A percentile compares a stretch with the other conserved stretches of the same genome.
phyloP scores from a whole-genome alignment of 2,113 vertebrate species.

The Brachionichthys hirsutus region DNA sequence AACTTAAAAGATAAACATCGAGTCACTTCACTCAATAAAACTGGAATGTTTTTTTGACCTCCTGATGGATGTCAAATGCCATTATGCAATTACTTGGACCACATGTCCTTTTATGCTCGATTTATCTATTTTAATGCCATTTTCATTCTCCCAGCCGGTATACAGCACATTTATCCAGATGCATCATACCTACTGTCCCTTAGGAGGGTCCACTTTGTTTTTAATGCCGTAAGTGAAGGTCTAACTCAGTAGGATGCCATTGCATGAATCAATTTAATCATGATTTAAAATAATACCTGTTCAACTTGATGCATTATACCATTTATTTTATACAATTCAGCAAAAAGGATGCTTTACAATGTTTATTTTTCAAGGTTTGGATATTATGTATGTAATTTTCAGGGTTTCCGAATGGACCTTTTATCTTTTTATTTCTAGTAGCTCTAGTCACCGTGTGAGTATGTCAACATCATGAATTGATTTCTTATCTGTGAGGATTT shows the following conservation, averaged over 20 bases:
- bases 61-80: constrained; percentile 36
- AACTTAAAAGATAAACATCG: constrained; percentile 62
- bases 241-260: neutral
- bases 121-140: constrained; percentile 20
- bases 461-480: no score
- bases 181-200: neutral
- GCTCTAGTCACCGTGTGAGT: no score
- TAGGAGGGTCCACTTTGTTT: neutral
- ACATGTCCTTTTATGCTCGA: constrained; percentile 18
- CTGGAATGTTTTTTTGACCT: constrained; percentile 25
- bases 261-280: neutral
- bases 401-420: no score
- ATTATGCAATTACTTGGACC: constrained; percentile 24
- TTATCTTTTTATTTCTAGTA: no score
- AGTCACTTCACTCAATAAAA: constrained; percentile 46
- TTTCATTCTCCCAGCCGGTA: neutral
- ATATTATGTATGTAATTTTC: no score
- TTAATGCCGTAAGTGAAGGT: neutral
- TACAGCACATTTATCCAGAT: neutral
- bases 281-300: neutral
- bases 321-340: no score
- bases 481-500: neutral
- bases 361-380: no score
- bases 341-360: no score
- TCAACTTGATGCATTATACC: neutral